Base-by-base conservation (phyloP, 2,888 invertebrate species). In the Hypomecis atomaria region DNA sequence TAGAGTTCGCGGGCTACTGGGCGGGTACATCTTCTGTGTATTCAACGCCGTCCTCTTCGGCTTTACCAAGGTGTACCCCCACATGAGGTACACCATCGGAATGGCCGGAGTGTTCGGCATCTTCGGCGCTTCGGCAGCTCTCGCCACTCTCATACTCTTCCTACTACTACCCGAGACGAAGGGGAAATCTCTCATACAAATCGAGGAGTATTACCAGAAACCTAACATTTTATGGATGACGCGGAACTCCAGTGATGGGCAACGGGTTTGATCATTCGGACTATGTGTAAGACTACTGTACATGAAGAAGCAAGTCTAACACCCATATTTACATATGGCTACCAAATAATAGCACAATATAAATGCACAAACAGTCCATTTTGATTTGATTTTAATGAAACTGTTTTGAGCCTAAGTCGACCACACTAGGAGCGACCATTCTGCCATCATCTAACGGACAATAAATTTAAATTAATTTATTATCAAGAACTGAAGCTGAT, bases 201-300 rank as follows among this genome's bases (percentile, higher is more conserved):
- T 96, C 71, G 96, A 96, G 85, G 95, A 96, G 86, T 96, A 96
- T 83, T 96, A 96, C 78, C 94, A 94, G 73, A 94, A 95, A 72
- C 86, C 94, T 43, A 95, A 95, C 78, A 92, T 94, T 78, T 76
- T 95, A 61, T 96, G 95, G 95, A 81, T 93, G 47, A 90, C 89
- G 6, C 88, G 94, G 54, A 88, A 93, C 65, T 93, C 89, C 65
- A 71, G 66, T 5, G 79, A 82, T 33, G 81, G 79, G 43, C 86
- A 84, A 65, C 77, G 79, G 43, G 86, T 90, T 49, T 91, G 82
- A 65, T 33, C 10, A 52, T 23, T 38, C 40, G 40, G 38, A 10
- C 9, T 9, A 52, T 40, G 23, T 52, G 6, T 11, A 6, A 37
- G 4, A 5, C 33, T 37, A 49, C 38, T 13, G 13, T 50, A 13